Evolutionary conservation across 2,797 vertebrate genomes (phyloP), one percentile per base, ranked within the genome.

Genomic region (Neosalanx taihuensis): DNA sequence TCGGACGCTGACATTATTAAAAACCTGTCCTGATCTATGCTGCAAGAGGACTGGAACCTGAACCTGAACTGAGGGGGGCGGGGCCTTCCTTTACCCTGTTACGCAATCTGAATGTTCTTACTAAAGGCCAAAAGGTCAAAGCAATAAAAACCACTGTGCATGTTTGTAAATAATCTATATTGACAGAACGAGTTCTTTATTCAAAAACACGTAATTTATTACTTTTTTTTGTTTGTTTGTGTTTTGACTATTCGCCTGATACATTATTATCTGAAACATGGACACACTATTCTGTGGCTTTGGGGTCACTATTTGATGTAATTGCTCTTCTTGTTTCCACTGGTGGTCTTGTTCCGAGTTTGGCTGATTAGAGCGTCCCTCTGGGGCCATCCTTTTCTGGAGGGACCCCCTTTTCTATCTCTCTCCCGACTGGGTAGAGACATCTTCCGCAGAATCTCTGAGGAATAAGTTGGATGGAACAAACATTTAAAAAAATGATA

Each of bases 401-500:
- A 69, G 1, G 33, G 51, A 13, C 61, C 56, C 1, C 6, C 51
- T 15, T 77, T 85, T 80, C 78, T 80, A 56, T 85, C 84, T 30
- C 23, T 31, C 30, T 82, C 83, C 66, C 85, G 85, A n/a, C 75
- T 67, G 0, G 81, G 84, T 70, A 88, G 84, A 46, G 84, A 88
- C 69, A 91, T 80, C 81, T 89, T 91, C 78, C 73, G 86, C 68
- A 92, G 68, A 73, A 90, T 71, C 9, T 86, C 92, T 92, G 65
- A 31, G 79, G 76, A 18, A 76, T 46, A 13, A 2, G 41, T 12
- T 46, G 41, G 4, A 67, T 53, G 12, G 1, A 17, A 65, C 66
- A 71, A 66, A 53, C 31, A 1, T 15, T 12, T 72, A 31, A 4
- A 7, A 23, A n/a, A 41, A 46, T 26, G 12, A 46, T 12, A 46